phyloP scores from a whole-genome alignment of 2,113 vertebrate species.

The Pogona vitticeps region DNA sequence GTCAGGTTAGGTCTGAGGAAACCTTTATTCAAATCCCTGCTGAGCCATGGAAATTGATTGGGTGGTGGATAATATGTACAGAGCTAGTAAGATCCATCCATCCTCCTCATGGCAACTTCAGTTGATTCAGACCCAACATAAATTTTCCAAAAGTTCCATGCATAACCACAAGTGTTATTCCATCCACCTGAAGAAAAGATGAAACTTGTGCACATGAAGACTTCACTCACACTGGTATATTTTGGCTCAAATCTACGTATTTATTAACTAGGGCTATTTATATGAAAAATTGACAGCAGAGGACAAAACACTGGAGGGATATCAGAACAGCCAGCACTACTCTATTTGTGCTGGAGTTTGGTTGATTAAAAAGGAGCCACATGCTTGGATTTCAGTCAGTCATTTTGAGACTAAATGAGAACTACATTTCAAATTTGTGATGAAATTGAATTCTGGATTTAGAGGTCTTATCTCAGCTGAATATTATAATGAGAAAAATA shows the following conservation, averaged over 20 bases:
- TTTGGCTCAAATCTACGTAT: background rate
- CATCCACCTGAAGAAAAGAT: too few species aligned
- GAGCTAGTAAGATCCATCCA: background rate
- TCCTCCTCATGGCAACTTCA: background rate
- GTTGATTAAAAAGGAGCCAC: conserved; percentile 2
- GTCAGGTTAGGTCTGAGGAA: background rate
- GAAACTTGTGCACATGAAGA: background rate
- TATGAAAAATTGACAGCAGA: background rate
- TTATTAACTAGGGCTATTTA: background rate
- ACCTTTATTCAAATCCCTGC: background rate
- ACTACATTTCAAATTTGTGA: background rate
- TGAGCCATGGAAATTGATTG: background rate
- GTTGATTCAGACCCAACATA: background rate
- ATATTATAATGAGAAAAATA: background rate
- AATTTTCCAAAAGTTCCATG: background rate
- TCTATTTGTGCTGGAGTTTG: background rate
- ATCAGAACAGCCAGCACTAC: background rate
- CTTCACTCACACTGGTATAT: background rate
- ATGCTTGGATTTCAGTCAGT: conserved; percentile 23
- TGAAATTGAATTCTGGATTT: background rate
- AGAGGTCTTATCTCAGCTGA: background rate
- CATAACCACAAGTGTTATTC: background rate
- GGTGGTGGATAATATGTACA: background rate
- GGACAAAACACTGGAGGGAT: background rate
- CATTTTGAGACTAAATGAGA: conserved; percentile 27